Base-by-base conservation (phyloP, 2,888 invertebrate genomes). In the Ectobius pallidus region DNA sequence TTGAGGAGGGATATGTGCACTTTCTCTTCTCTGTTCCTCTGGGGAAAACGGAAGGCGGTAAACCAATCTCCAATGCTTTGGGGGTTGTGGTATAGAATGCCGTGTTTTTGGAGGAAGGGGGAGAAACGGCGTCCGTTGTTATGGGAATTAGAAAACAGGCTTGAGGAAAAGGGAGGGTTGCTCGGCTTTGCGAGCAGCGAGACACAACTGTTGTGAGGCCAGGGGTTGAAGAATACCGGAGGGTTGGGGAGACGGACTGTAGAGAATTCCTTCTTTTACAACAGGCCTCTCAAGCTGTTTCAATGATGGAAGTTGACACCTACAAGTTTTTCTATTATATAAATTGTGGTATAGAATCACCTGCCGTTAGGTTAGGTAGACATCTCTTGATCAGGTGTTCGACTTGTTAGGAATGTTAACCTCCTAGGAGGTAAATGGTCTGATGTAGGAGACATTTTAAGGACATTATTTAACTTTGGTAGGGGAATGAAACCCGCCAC, bases 71-170 rank as follows among this genome's bases (percentile, higher is more conserved):
- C 65, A 46, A 46, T 65, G 44, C 44, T 71, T 62, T n/a, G 14
- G 46, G 72, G 72, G 49, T 49, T 62, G 61, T 34, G 69, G 62
- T 62, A 63, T 27, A 30, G 61, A n/a, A 49, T 27, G n/a, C 11
- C n/a, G 58, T 30, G 58, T n/a, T 27, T 30, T 6, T 52, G 20
- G 52, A 63, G 22, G 63, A n/a, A n/a, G n/a, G n/a, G n/a, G n/a
- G n/a, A n/a, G n/a, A n/a, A n/a, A n/a, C n/a, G n/a, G n/a, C n/a
- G 46, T 44, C 16, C 30, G 61, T 27, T 69, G 72, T 72, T 58
- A 44, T 68, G 72, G 72, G 72, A 73, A 73, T 73, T 73, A 73
- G 72, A 73, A 69, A 73, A 69, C 46, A 73, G 39, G 61, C 69
- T 61, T 34, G 20, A 67, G 67, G 71, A 55, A 58, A 58, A n/a